A percentile compares a stretch with the other conserved stretches of the same genome.
Evolutionary conservation across 2,797 vertebrate genomes (phyloP).

Genomic region (Avahi laniger): DNA sequence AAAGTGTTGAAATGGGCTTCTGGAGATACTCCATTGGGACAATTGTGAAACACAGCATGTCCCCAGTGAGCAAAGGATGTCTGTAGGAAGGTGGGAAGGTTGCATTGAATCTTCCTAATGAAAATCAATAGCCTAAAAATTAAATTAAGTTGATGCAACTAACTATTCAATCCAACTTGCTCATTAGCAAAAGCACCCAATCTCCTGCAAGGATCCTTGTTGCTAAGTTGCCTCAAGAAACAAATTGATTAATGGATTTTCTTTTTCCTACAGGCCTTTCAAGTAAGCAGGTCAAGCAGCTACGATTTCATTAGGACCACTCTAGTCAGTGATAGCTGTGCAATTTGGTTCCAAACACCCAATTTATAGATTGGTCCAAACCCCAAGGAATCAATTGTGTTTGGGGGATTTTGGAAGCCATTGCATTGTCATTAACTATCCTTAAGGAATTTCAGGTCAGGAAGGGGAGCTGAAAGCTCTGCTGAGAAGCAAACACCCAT

Average conservation of each 20-base stretch:
- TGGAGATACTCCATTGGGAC: slow-evolving; percentile 34
- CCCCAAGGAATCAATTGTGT: neutral
- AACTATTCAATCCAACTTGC: slow-evolving; percentile 78
- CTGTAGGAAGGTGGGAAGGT: slow-evolving; percentile 72
- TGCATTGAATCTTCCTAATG: slow-evolving; percentile 80
- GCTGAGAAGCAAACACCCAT: neutral
- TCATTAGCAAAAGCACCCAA: slow-evolving; percentile 80
- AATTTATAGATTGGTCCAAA: slow-evolving; percentile 63
- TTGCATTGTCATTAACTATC: neutral
- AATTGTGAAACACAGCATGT: slow-evolving; percentile 49
- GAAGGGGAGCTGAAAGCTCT: neutral
- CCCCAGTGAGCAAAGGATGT: slow-evolving; percentile 58
- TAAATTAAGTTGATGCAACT: slow-evolving; percentile 82
- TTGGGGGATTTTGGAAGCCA: slow-evolving; percentile 32
- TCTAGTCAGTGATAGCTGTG: slow-evolving; percentile 67
- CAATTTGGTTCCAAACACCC: slow-evolving; percentile 77
- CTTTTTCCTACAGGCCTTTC: slow-evolving; percentile 71
- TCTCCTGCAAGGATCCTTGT: slow-evolving; percentile 69
- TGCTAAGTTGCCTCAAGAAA: slow-evolving; percentile 84
- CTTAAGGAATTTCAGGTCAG: neutral
- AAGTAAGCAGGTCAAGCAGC: slow-evolving; percentile 79
- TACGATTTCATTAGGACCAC: slow-evolving; percentile 81
- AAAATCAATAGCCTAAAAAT: slow-evolving; percentile 83
- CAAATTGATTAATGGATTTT: slow-evolving; percentile 85
- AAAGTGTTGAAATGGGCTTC: slow-evolving; percentile 39